phyloP scores from a whole-genome alignment of 2,113 vertebrate genomes.

The Elaphurus davidianus region DNA sequence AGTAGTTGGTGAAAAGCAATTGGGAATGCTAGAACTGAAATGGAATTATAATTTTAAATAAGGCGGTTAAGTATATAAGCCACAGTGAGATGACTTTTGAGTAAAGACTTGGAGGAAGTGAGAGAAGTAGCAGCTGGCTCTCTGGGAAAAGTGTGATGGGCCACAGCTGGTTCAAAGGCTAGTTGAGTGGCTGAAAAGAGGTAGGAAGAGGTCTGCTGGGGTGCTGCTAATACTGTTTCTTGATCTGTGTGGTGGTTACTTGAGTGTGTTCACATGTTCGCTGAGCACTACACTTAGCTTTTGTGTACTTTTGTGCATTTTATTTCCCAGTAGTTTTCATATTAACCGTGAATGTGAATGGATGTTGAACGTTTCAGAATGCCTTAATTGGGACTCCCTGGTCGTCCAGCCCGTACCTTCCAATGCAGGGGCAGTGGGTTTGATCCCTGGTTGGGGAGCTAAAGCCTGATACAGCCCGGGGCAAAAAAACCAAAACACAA shows the following conservation, averaged over 20 bases:
- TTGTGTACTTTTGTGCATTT: background rate
- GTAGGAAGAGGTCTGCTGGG: background rate
- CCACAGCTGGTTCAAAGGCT: background rate
- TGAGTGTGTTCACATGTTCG: background rate
- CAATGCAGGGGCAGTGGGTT: background rate
- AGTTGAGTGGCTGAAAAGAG: background rate
- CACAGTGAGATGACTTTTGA: background rate
- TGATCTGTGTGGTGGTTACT: background rate
- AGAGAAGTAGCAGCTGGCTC: background rate
- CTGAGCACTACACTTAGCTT: background rate
- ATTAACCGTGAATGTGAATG: background rate
- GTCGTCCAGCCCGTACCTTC: background rate
- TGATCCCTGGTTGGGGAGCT: background rate
- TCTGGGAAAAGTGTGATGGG: background rate
- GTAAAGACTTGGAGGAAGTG: background rate
- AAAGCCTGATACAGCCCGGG: background rate
- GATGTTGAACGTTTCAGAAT: conserved; percentile 30
- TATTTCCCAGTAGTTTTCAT: background rate
- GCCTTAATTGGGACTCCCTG: background rate
- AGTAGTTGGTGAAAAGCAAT: background rate
- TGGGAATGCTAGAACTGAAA: background rate
- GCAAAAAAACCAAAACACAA: background rate
- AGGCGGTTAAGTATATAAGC: background rate
- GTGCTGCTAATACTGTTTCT: background rate
- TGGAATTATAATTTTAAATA: background rate